Evolutionary conservation across 2,113 vertebrate species (phyloP).

Genomic region (Etheostoma spectabile): DNA sequence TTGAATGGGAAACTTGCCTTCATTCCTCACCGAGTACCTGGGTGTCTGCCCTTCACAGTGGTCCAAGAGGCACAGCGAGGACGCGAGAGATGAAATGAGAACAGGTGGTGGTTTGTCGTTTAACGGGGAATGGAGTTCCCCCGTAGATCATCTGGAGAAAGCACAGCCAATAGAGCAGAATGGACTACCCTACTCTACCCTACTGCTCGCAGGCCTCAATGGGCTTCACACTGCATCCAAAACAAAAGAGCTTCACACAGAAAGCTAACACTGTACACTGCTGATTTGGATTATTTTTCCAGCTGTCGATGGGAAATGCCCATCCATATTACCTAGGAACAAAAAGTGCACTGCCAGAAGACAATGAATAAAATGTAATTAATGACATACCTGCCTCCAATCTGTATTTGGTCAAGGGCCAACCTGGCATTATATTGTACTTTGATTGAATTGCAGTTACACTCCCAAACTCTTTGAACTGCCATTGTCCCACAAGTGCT

Average conservation of each 20-base stretch:
- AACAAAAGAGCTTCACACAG: constrained; percentile 15
- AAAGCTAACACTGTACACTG: neutral
- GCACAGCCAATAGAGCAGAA: constrained; percentile 36
- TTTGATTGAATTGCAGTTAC: constrained; percentile 68
- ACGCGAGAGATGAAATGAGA: constrained; percentile 74
- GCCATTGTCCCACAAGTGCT: constrained; percentile 60
- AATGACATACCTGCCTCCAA: constrained; percentile 67
- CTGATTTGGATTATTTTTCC: neutral
- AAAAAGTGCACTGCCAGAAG: neutral
- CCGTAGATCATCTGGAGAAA: constrained; percentile 48
- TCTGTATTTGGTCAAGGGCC: constrained; percentile 68
- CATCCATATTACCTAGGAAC: too few relatives aligned
- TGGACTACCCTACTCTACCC: neutral
- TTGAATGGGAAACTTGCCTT: constrained; percentile 75
- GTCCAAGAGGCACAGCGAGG: constrained; percentile 73
- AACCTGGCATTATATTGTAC: constrained; percentile 56
- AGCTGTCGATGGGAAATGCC: too few relatives aligned
- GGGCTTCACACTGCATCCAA: neutral
- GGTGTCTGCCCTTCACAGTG: constrained; percentile 78
- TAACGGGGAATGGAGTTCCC: constrained; percentile 68
- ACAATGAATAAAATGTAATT: constrained; percentile 47
- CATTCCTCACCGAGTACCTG: constrained; percentile 78
- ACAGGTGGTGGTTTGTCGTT: constrained; percentile 79
- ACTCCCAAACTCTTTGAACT: constrained; percentile 63
- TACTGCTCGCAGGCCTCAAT: constrained; percentile 20